A percentile compares a stretch with the other conserved stretches of the same genome.
These are phyloP conservation scores for Eidolon dupreanum DNA, from an alignment of 2,797 vertebrate genomes.

Conservation along the genomic window DNA sequence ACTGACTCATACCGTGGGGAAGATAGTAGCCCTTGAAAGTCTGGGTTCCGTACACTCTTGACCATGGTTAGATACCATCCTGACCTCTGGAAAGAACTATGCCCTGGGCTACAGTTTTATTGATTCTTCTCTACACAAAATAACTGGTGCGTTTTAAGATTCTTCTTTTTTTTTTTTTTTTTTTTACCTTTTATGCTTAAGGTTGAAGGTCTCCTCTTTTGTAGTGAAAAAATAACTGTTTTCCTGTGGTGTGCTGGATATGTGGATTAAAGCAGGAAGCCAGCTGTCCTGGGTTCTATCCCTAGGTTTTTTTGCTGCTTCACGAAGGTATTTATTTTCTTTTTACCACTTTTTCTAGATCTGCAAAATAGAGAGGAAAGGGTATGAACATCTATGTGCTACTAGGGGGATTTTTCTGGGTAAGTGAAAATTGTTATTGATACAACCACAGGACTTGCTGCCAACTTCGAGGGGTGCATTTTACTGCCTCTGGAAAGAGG, in stretches of 20 bases:
- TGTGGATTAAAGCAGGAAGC: neutral
- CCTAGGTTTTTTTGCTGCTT: conserved; percentile 23
- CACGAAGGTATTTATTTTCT: neutral
- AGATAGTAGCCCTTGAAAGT: conserved; percentile 54
- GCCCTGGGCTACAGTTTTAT: neutral
- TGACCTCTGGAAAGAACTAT: neutral
- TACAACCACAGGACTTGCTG: neutral
- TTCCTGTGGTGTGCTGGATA: neutral
- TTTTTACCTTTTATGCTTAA: neutral
- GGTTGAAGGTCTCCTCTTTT: neutral
- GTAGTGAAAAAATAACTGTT: neutral
- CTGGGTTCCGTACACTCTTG: neutral
- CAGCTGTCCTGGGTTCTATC: neutral
- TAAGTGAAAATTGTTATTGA: conserved; percentile 26
- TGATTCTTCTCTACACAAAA: conserved; percentile 5
- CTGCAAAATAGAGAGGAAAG: neutral
- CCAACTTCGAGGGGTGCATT: conserved; percentile 3
- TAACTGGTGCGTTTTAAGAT: neutral
- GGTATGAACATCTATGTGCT: neutral
- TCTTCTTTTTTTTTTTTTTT: neutral
- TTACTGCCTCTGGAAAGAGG: conserved; percentile 25
- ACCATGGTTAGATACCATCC: conserved; percentile 25
- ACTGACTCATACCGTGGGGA: neutral
- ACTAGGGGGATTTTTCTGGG: neutral
- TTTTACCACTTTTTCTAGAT: neutral